These are phyloP conservation scores for Brachyhypopomus occidentalis DNA, from an alignment of 2,113 vertebrate species.

Conservation along the genomic window DNA sequence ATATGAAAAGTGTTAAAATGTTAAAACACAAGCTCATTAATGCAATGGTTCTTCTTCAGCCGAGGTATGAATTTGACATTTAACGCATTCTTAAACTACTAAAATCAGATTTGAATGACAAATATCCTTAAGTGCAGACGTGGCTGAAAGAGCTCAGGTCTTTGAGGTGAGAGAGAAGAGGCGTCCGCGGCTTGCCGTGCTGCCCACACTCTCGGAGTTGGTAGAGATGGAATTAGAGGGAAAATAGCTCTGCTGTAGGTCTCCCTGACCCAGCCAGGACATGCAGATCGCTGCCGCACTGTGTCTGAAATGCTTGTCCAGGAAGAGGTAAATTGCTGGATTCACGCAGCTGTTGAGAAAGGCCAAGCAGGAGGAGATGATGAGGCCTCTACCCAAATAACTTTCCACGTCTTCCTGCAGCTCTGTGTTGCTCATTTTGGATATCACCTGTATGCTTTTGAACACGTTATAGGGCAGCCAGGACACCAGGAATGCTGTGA, in stretches of 20 bases:
- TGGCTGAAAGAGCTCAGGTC: conserved; percentile 20
- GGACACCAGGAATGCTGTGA: conserved; percentile 79
- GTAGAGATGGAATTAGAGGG: conserved; percentile 64
- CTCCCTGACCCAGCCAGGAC: conserved; percentile 47
- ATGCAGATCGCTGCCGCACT: conserved; percentile 48
- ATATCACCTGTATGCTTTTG: conserved; percentile 67
- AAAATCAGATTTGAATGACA: background rate
- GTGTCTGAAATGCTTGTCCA: conserved; percentile 81
- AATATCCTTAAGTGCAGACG: background rate
- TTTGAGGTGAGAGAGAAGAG: conserved; percentile 47
- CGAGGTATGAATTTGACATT: background rate
- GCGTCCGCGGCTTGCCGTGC: conserved; percentile 53
- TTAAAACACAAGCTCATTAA: too few relatives aligned
- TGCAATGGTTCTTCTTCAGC: too few relatives aligned
- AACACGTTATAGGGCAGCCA: conserved; percentile 85
- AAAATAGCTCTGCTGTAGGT: background rate
- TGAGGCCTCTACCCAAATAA: conserved; percentile 66
- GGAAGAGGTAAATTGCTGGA: conserved; percentile 80
- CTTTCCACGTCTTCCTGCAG: conserved; percentile 50
- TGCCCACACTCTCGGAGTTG: conserved; percentile 61
- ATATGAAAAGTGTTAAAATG: too few relatives aligned
- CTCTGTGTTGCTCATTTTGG: conserved; percentile 25
- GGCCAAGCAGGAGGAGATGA: conserved; percentile 78
- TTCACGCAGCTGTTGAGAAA: conserved; percentile 87
- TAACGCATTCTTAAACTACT: background rate